Evolutionary conservation across 2,888 invertebrate genomes (phyloP).

Genomic region (Stratiomys singularior): DNA sequence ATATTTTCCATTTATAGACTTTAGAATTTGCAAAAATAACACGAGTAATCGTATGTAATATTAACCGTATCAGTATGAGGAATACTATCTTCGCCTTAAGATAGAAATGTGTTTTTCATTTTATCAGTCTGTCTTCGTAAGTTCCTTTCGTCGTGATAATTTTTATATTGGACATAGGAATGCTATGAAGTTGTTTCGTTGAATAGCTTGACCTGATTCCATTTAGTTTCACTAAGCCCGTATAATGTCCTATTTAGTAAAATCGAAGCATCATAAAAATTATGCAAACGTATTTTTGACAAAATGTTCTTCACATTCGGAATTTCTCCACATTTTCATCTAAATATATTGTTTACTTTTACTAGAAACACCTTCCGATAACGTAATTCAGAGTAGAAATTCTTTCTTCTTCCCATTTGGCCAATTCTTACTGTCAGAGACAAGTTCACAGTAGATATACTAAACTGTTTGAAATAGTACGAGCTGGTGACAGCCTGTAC

Average conservation of each 20-base stretch:
- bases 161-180: too few species aligned
- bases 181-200: too few species aligned
- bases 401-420: background rate
- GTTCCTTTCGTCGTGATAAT: too few species aligned
- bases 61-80: too few species aligned
- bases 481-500: conserved; percentile 64
- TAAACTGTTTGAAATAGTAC: conserved; percentile 31
- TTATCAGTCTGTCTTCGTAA: too few species aligned
- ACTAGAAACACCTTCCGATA: background rate
- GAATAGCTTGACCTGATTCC: too few species aligned
- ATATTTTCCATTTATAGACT: too few species aligned
- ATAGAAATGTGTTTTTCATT: too few species aligned
- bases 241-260: background rate
- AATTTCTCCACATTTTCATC: background rate
- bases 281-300: conserved; percentile 31
- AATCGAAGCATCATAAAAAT: background rate
- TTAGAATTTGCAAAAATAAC: too few species aligned
- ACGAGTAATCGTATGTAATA: too few species aligned
- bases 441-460: conserved; percentile 14
- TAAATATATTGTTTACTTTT: background rate
- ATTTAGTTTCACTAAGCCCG: too few species aligned
- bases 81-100: too few species aligned
- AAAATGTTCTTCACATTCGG: conserved; percentile 5
- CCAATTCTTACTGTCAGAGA: background rate
- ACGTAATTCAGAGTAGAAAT: background rate